Conservation (phyloP, 2,888 invertebrate species). For the Rhagophthalmus giganteus region DNA sequence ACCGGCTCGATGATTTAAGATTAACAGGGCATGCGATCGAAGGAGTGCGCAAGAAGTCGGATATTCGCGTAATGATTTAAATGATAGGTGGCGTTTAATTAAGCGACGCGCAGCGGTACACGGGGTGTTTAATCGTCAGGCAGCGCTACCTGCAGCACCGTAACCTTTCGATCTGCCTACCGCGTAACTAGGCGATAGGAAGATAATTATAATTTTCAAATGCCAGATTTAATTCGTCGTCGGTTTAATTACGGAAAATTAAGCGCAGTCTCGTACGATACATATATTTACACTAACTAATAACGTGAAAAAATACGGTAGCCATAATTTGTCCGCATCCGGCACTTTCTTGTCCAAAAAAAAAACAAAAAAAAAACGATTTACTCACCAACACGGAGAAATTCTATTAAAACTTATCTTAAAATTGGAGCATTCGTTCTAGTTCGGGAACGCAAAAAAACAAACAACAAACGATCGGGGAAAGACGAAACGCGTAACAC, state of each 20-base stretch:
- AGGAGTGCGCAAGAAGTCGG: conserved; percentile 6
- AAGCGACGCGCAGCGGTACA: conserved; percentile 16
- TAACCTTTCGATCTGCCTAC: conserved; percentile 16
- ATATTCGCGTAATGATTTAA: conserved; percentile 23
- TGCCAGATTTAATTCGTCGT: conserved; percentile 9
- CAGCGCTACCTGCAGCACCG: conserved; percentile 15
- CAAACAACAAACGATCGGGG: neutral
- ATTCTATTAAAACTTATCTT: neutral
- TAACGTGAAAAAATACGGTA: neutral
- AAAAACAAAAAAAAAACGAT: no score
- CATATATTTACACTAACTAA: conserved; percentile 1
- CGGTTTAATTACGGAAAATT: no score
- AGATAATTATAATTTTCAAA: conserved; percentile 22
- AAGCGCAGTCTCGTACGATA: neutral
- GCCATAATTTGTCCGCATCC: conserved; percentile 11
- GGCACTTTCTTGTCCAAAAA: conserved; percentile 12
- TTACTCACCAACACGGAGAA: no score
- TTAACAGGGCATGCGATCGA: conserved; percentile 10
- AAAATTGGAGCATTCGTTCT: neutral
- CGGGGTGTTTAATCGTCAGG: conserved; percentile 9
- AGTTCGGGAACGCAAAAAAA: neutral
- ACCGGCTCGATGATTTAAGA: no score
- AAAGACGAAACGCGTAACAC: neutral
- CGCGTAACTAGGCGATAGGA: conserved; percentile 15
- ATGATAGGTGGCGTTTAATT: conserved; percentile 20